Evolutionary conservation across 2,888 invertebrate species (phyloP), one percentile per base, ranked within the genome.

Genomic region (Hoplodrina ambigua): DNA sequence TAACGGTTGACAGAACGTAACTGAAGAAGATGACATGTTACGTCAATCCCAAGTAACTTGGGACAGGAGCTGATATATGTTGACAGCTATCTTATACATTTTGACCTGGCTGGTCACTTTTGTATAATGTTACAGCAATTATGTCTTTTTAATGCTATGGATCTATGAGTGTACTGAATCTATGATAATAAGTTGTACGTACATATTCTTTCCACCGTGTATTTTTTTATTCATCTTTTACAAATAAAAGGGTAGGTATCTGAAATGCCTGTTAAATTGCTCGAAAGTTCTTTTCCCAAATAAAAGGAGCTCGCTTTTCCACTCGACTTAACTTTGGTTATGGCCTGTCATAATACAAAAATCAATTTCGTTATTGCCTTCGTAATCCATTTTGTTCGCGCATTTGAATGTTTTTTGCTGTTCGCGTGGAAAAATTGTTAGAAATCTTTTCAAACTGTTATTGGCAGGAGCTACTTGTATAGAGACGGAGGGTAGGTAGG

Each of bases 211-310:
- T 46, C 46, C 46, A 46, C 17, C 17, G 46, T 46, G 4, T 46
- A 46, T 46, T 46, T 17, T 13, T 46, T 75, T 58, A 54, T 88
- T 86, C 84, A 82, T 81, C 75, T 85, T 86, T 82, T 41, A 68
- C 57, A 76, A 84, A 82, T 72, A 52, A 80, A 87, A 81, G 77
- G 70, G 75, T 79, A 69, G 72, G 75, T 79, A 69, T 75, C 69
- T 56, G 19, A 58, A 61, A 41, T 59, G 49, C 57, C 41, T 76
- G 81, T 76, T 76, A 60, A 81, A 77, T 76, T 53, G 66, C 5
- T 69, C 25, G 79, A 78, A 75, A 73, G 65, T 70, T 60, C 58
- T 67, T 78, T 69, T 71, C 37, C 55, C 41, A 72, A 71, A 67
- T 63, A 64, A 63, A 73, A 70, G 53, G 61, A 56, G 55, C 55